Evolutionary conservation across 2,888 invertebrate species (phyloP), one percentile per base, ranked within the genome.

Genomic region (Eupithecia insigniata): DNA sequence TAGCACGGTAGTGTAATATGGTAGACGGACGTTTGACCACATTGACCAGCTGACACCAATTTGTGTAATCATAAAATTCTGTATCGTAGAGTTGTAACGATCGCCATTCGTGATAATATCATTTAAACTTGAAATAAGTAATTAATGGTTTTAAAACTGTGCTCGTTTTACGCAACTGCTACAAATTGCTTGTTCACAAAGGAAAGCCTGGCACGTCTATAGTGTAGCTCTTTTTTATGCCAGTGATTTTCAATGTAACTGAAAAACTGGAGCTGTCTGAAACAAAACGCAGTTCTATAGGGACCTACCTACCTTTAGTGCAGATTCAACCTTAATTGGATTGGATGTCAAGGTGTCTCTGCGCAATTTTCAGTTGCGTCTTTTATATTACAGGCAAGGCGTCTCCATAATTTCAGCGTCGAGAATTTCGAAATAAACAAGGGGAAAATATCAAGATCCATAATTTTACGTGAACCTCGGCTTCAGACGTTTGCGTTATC

Each of bases 361-460:
- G 78, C 82, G 82, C 84, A 88, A 87, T 89, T 86, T 87, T 85
- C 85, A 84, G 70, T 84, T 82, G 79, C 73, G 79, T 81, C 78
- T 51, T 74, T 75, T 80, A 83, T 85, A 85, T 85, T 80, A 82
- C 70, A 77, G 72, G 76, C 79, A 75, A 73, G 70, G 76, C 76
- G 76, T 77, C 76, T 79, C 80, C 81, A 84, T 81, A 62, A 83
- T 84, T 84, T 83, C 76, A 80, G 74, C 69, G 43, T 43, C 69
- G 74, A 72, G 70, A 80, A 78, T 78, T 80, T 80, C 76, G 70
- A 76, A 83, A 82, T 82, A 83, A 83, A 83, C 76, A 81, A 80
- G 75, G 69, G 73, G 51, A 70, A 74, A 74, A 78, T 82, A 79
- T 76, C 32, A 39, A 64, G 67, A 69, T 64, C 46, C 71, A 74